phyloP scores from a whole-genome alignment of 2,888 invertebrate species.

The Elegia similella region DNA sequence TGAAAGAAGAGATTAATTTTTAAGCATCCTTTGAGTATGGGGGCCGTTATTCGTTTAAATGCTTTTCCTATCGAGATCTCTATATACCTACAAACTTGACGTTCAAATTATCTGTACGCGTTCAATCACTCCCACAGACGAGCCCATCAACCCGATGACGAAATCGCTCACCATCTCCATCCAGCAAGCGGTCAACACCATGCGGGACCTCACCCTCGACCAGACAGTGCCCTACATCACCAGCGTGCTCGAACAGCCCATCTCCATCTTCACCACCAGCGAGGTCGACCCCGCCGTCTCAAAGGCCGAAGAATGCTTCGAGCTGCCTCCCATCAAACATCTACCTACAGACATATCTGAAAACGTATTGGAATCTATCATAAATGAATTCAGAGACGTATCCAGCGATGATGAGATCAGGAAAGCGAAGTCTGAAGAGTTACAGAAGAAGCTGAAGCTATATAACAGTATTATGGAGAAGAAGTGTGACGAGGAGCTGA shows the following conservation, averaged over 20 bases:
- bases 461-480: conserved; percentile 87
- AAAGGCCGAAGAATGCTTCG: conserved; percentile 89
- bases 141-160: conserved; percentile 61
- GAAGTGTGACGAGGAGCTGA: conserved; percentile 86
- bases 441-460: conserved; percentile 81
- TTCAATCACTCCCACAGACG: conserved; percentile 44
- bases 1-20: too few species aligned
- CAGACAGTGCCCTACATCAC: conserved; percentile 66
- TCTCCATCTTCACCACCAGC: conserved; percentile 58
- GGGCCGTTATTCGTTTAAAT: too few species aligned
- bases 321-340: conserved; percentile 83
- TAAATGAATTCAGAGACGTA: conserved; percentile 66
- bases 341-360: conserved; percentile 69
- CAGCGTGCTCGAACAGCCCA: conserved; percentile 67
- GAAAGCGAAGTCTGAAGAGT: conserved; percentile 51
- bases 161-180: conserved; percentile 68
- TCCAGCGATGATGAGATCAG: conserved; percentile 59
- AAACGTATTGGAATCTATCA: conserved; percentile 67
- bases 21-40: too few species aligned
- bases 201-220: conserved; percentile 63
- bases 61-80: too few species aligned
- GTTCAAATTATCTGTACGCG: conserved; percentile 13
- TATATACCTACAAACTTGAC: background rate
- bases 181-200: conserved; percentile 70
- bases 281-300: conserved; percentile 58